phyloP scores from a whole-genome alignment of 2,113 vertebrate genomes.

The Rhinogobius similis region DNA sequence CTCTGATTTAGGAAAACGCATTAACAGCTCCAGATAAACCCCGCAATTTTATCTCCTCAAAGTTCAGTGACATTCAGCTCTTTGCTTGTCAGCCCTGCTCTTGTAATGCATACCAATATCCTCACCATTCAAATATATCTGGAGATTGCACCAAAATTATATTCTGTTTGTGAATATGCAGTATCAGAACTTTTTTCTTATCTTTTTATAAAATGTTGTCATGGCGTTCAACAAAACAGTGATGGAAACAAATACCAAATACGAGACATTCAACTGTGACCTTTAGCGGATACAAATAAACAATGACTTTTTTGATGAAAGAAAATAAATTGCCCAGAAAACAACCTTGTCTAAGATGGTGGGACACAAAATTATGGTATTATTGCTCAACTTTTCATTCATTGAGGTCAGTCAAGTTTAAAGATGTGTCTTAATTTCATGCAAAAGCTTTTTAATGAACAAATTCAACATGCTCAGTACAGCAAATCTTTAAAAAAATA shows the following conservation, averaged over 20 bases:
- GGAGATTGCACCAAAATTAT: neutral
- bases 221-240: neutral
- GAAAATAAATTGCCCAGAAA: neutral
- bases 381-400: too few species aligned
- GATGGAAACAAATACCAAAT: neutral
- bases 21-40: slow-evolving; percentile 34
- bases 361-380: too few species aligned
- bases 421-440: too few species aligned
- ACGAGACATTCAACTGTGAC: neutral
- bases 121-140: slow-evolving; percentile 14
- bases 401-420: too few species aligned
- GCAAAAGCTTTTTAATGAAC: too few species aligned
- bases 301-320: slow-evolving; percentile 1
- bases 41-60: slow-evolving; percentile 31
- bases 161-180: slow-evolving; percentile 19
- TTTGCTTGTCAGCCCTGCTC: slow-evolving; percentile 12
- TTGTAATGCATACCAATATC: slow-evolving; percentile 42
- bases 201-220: neutral
- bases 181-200: slow-evolving; percentile 1
- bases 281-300: neutral
- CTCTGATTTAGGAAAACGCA: slow-evolving; percentile 30
- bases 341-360: neutral
- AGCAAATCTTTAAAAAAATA: too few species aligned
- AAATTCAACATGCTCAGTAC: too few species aligned
- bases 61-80: slow-evolving; percentile 26